phyloP scores from a whole-genome alignment of 2,113 vertebrate genomes.

The Chloebia gouldiae region DNA sequence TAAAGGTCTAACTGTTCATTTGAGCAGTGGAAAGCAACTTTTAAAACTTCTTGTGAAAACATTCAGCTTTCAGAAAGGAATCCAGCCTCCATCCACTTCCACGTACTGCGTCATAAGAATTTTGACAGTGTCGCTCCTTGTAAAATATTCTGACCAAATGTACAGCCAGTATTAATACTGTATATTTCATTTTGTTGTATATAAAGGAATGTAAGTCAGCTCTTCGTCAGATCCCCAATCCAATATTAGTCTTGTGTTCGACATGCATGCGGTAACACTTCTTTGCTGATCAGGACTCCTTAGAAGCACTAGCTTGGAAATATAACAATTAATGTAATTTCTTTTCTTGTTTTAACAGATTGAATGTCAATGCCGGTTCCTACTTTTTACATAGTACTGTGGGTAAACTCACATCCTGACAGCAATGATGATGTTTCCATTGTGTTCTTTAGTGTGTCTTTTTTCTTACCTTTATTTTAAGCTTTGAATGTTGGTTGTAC shows the following conservation, averaged over 20 bases:
- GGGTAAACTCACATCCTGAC: slow-evolving; percentile 78
- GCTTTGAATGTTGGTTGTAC: slow-evolving; percentile 80
- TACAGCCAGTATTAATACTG: slow-evolving; percentile 57
- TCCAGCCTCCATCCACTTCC: neutral
- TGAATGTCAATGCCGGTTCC: slow-evolving; percentile 76
- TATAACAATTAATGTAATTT: slow-evolving; percentile 16
- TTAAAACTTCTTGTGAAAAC: neutral
- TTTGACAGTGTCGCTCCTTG: slow-evolving; percentile 12
- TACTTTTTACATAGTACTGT: slow-evolving; percentile 77
- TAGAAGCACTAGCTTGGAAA: slow-evolving; percentile 48
- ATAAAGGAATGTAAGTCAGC: slow-evolving; percentile 72
- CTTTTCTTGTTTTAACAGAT: slow-evolving; percentile 75
- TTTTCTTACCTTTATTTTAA: slow-evolving; percentile 61
- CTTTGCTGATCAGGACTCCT: slow-evolving; percentile 62
- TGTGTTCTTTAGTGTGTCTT: slow-evolving; percentile 69
- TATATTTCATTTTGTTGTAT: slow-evolving; percentile 70
- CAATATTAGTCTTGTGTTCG: slow-evolving; percentile 60
- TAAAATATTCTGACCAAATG: slow-evolving; percentile 51
- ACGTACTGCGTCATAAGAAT: accelerated
- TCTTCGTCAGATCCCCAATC: slow-evolving; percentile 40
- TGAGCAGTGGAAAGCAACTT: neutral
- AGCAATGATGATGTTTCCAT: slow-evolving; percentile 79
- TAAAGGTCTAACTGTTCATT: neutral
- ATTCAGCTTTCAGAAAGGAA: neutral
- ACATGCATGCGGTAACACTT: slow-evolving; percentile 68